phyloP scores from a whole-genome alignment of 2,888 invertebrate species.

The Limnephilus auricula region DNA sequence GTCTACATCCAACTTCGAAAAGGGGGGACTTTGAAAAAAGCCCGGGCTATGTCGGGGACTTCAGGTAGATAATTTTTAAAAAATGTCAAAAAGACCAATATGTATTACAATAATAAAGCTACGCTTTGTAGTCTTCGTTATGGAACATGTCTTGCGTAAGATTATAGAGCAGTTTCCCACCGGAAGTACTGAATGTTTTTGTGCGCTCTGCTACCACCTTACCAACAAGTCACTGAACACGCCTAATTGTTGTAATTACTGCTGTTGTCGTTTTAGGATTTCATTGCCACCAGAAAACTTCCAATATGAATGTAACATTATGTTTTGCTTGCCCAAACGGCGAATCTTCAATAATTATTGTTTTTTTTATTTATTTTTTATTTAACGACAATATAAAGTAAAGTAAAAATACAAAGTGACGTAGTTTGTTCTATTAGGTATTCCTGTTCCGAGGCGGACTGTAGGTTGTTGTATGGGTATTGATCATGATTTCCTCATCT shows the following conservation, averaged over 20 bases:
- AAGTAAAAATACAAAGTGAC: too few species aligned
- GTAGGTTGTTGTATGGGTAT: too few species aligned
- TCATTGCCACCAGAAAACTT: neutral
- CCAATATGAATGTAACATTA: neutral
- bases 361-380: too few species aligned
- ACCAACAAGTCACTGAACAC: slow-evolving; percentile 24
- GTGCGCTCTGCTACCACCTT: slow-evolving; percentile 41
- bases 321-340: neutral
- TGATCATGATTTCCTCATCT: too few species aligned
- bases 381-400: too few species aligned
- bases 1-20: too few species aligned
- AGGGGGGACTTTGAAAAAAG: too few species aligned
- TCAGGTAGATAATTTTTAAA: too few species aligned
- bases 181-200: slow-evolving; percentile 55
- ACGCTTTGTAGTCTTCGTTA: slow-evolving; percentile 53
- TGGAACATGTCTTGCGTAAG: slow-evolving; percentile 54
- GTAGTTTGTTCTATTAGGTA: too few species aligned
- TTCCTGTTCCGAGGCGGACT: too few species aligned
- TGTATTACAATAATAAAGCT: neutral
- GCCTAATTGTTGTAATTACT: neutral
- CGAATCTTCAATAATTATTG: too few species aligned
- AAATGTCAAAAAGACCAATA: neutral
- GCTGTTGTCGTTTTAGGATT: neutral
- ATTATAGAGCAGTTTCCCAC: slow-evolving; percentile 25
- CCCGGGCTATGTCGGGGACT: too few species aligned